phyloP scores from a whole-genome alignment of 2,888 invertebrate species.

The Drosophila nigricruria region DNA sequence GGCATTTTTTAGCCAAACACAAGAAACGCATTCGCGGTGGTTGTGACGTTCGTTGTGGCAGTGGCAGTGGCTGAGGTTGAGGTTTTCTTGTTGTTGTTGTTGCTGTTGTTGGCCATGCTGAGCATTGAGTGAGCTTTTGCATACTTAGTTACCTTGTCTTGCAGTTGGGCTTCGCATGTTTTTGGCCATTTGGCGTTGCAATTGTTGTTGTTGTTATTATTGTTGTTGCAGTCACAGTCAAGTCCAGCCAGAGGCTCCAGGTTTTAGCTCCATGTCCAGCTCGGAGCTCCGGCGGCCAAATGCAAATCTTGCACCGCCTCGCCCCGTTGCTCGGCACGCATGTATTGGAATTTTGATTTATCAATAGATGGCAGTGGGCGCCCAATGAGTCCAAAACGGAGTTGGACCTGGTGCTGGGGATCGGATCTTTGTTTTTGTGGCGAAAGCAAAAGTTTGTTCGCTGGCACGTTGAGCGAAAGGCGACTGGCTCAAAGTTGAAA shows the following conservation, averaged over 20 bases:
- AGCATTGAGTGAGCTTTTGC: slow-evolving; percentile 51
- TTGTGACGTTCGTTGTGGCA: slow-evolving; percentile 21
- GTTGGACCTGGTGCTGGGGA: slow-evolving; percentile 9
- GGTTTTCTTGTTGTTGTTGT: slow-evolving; percentile 19
- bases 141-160: slow-evolving; percentile 34
- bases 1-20: slow-evolving; percentile 69
- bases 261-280: slow-evolving; percentile 24
- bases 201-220: slow-evolving; percentile 21
- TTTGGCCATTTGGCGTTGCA: slow-evolving; percentile 67
- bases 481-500: slow-evolving; percentile 58
- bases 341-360: slow-evolving; percentile 77
- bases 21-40: slow-evolving; percentile 74
- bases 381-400: slow-evolving; percentile 52
- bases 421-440: slow-evolving; percentile 35
- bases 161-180: slow-evolving; percentile 65
- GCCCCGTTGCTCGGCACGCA: slow-evolving; percentile 50
- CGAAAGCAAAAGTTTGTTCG: slow-evolving; percentile 74
- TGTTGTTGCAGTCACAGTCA: slow-evolving; percentile 44
- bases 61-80: slow-evolving; percentile 36
- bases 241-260: slow-evolving; percentile 31
- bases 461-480: slow-evolving; percentile 62
- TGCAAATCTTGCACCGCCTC: slow-evolving; percentile 67
- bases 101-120: slow-evolving; percentile 30
- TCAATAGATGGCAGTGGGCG: slow-evolving; percentile 71
- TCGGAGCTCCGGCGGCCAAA: slow-evolving; percentile 68